Evolutionary conservation across 1,140 invertebrate genomes (phyloP).

Genomic region (Drosophila tristis): DNA sequence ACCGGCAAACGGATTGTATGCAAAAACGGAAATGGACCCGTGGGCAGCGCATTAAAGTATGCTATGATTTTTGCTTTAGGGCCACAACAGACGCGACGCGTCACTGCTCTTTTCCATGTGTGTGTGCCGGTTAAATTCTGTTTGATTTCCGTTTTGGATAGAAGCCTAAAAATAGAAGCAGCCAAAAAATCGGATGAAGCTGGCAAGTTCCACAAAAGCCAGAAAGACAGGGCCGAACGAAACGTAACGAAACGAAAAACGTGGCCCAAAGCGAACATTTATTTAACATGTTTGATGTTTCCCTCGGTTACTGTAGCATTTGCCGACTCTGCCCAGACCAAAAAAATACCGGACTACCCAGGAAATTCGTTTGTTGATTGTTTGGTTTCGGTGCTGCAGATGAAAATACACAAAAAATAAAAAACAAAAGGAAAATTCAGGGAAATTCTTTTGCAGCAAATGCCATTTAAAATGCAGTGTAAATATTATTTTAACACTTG

Average conservation of each 20-base stretch:
- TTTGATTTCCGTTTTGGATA: slow-evolving; percentile 58
- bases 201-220: no score
- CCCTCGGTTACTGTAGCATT: slow-evolving; percentile 38
- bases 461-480: slow-evolving; percentile 56
- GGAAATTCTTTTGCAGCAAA: slow-evolving; percentile 22
- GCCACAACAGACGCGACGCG: slow-evolving; percentile 2
- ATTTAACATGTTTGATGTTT: slow-evolving; percentile 50
- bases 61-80: slow-evolving; percentile 33
- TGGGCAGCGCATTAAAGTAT: slow-evolving; percentile 50
- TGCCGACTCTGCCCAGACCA: neutral
- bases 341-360: slow-evolving; percentile 13
- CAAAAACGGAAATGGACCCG: slow-evolving; percentile 3
- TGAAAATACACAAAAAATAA: neutral
- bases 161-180: slow-evolving; percentile 36
- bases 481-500: slow-evolving; percentile 67
- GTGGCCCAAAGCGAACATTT: slow-evolving; percentile 36
- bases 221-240: neutral
- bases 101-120: slow-evolving; percentile 1
- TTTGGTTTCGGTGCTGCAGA: slow-evolving; percentile 18
- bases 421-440: slow-evolving; percentile 5
- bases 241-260: no score
- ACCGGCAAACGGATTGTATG: slow-evolving; percentile 6
- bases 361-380: slow-evolving; percentile 52
- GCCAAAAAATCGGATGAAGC: slow-evolving; percentile 28
- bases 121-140: slow-evolving; percentile 26